A percentile compares a stretch with the other conserved stretches of the same genome.
phyloP scores from a whole-genome alignment of 2,888 invertebrate genomes.

The Ichneumoninae sp. region DNA sequence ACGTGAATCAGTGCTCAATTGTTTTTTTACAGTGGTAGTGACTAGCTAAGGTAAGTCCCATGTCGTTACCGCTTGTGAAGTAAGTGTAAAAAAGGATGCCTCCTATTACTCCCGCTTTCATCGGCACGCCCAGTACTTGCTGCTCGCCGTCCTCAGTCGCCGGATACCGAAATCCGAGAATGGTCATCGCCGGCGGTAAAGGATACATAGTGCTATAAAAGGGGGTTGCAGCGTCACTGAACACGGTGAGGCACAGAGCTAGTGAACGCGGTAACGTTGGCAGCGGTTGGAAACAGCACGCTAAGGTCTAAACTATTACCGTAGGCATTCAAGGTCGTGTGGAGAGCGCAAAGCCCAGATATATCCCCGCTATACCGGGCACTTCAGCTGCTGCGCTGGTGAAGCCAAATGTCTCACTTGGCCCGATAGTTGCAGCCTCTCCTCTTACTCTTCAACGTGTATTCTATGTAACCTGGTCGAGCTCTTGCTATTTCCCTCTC shows the following conservation, averaged over 20 bases:
- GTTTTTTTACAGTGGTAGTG: neutral
- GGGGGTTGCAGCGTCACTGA: neutral
- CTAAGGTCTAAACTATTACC: conserved; percentile 82
- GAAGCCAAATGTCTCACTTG: conserved; percentile 10
- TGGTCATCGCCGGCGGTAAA: conserved; percentile 1
- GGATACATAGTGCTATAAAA: neutral
- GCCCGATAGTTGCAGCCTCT: conserved; percentile 21
- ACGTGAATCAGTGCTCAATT: neutral
- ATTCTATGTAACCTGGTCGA: neutral
- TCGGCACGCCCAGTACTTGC: neutral
- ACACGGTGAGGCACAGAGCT: neutral
- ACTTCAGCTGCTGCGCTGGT: conserved; percentile 48
- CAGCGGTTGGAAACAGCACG: conserved; percentile 48
- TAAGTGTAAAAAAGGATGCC: neutral
- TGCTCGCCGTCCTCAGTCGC: neutral
- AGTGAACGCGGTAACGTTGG: conserved; percentile 16
- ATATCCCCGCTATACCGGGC: conserved; percentile 72
- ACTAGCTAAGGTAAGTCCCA: neutral
- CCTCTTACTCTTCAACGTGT: conserved; percentile 24
- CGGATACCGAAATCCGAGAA: neutral
- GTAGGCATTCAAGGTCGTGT: conserved; percentile 80
- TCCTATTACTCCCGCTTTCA: neutral
- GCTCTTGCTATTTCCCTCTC: conserved; percentile 18
- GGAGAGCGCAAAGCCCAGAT: conserved; percentile 77
- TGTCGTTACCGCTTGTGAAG: neutral